Evolutionary conservation across 2,888 invertebrate species (phyloP).

Genomic region (Mythimna lalbum): DNA sequence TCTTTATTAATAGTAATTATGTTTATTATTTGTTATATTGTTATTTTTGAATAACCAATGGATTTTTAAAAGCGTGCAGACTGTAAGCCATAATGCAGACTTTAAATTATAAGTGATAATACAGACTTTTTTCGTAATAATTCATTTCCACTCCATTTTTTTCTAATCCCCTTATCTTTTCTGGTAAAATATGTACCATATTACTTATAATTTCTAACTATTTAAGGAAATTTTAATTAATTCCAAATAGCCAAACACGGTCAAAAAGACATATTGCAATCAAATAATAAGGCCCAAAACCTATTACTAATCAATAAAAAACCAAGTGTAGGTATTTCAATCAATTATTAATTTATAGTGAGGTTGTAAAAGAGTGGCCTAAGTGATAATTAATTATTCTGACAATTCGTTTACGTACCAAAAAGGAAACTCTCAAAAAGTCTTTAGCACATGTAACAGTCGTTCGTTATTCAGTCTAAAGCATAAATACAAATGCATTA

Average conservation of each 20-base stretch:
- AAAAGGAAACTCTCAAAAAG: constrained; percentile 75
- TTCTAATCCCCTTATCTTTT: background rate
- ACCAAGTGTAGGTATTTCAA: constrained; percentile 27
- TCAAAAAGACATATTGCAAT: constrained; percentile 31
- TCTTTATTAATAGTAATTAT: constrained; percentile 10
- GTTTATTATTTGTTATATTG: constrained; percentile 3
- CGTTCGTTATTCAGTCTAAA: constrained; percentile 80
- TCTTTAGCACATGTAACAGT: constrained; percentile 84
- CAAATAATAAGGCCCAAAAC: constrained; percentile 6
- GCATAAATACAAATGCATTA: constrained; percentile 80
- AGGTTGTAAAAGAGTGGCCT: constrained; percentile 47
- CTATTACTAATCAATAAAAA: constrained; percentile 13
- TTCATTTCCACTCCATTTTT: background rate
- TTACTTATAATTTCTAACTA: constrained; percentile 16
- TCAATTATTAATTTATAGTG: constrained; percentile 14
- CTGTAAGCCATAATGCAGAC: constrained; percentile 28
- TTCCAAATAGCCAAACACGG: constrained; percentile 7
- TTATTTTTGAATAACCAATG: constrained; percentile 22
- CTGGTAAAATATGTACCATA: constrained; percentile 33
- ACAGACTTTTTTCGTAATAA: constrained; percentile 19
- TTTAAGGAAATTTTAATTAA: constrained; percentile 11
- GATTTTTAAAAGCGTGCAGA: constrained; percentile 30
- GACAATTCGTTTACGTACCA: constrained; percentile 49
- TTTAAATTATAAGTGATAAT: constrained; percentile 23
- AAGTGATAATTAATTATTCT: constrained; percentile 42